Percentiles rank a stretch among this genome's conserved stretches.
These are phyloP conservation scores for Ceratina calcarata DNA, from an alignment of 1,140 invertebrate genomes.

Conservation along the genomic window DNA sequence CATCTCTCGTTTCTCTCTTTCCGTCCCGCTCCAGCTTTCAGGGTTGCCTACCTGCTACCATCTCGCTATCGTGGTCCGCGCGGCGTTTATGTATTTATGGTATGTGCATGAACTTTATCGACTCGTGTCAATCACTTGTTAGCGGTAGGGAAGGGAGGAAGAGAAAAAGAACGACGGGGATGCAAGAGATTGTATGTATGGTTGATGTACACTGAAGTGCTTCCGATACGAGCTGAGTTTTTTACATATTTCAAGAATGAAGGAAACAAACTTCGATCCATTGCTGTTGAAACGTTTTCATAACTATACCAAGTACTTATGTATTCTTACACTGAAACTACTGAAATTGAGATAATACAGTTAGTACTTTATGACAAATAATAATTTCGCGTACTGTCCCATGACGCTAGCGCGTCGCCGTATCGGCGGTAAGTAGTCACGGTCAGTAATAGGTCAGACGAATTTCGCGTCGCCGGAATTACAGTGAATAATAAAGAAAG, in stretches of 20 bases:
- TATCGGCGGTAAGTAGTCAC: too few species aligned
- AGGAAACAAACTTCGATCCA: too few species aligned
- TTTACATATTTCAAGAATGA: background rate
- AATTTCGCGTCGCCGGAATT: conserved; percentile 23
- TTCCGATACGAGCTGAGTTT: conserved; percentile 19
- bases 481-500: conserved; percentile 47
- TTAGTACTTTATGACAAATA: too few species aligned
- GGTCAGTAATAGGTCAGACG: background rate
- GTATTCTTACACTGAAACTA: too few species aligned
- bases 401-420: too few species aligned
- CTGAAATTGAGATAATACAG: conserved; percentile 1
- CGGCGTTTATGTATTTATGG: conserved; percentile 67
- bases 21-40: background rate
- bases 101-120: conserved; percentile 74
- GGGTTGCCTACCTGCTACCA: conserved; percentile 29
- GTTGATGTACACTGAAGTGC: conserved; percentile 37
- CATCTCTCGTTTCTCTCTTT: conserved; percentile 10
- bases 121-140: conserved; percentile 75
- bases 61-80: conserved; percentile 9
- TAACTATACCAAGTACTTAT: too few species aligned
- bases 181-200: conserved; percentile 45
- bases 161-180: conserved; percentile 48
- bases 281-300: background rate
- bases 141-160: conserved; percentile 6
- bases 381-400: too few species aligned